A percentile compares a stretch with the other conserved stretches of the same genome.
Evolutionary conservation across 2,888 invertebrate species (phyloP).

Genomic region (Hypselothyrea guttata): DNA sequence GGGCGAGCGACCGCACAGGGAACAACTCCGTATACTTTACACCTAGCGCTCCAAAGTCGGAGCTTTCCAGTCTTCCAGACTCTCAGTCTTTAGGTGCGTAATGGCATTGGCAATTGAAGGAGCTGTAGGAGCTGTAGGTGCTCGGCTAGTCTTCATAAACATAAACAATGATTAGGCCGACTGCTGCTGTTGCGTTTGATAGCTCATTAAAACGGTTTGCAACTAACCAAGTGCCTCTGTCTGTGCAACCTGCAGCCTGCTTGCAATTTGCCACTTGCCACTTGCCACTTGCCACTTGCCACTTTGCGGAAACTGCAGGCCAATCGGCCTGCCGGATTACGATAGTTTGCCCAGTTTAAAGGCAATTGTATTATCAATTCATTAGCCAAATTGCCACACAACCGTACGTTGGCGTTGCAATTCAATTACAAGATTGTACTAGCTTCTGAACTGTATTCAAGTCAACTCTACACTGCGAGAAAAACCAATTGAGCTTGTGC

Average conservation of each 20-base stretch:
- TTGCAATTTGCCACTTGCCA: constrained; percentile 1
- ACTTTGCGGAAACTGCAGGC: neutral
- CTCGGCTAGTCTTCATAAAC: constrained; percentile 51
- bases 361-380: constrained; percentile 35
- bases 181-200: constrained; percentile 38
- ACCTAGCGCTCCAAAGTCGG: neutral
- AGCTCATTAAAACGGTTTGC: constrained; percentile 69
- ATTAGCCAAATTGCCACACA: constrained; percentile 31
- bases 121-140: constrained; percentile 7
- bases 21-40: constrained; percentile 7
- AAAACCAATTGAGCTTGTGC: no score
- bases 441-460: constrained; percentile 3
- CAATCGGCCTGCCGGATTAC: neutral
- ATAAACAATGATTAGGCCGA: constrained; percentile 71
- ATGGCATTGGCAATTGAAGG: constrained; percentile 16
- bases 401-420: constrained; percentile 17
- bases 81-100: constrained; percentile 28
- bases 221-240: constrained; percentile 21
- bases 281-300: constrained; percentile 17
- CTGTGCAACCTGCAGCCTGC: constrained; percentile 1
- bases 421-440: no score
- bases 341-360: neutral
- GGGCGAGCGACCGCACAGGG: constrained; percentile 24
- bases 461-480: no score
- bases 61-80: neutral